Conservation (phyloP, 2,113 vertebrate species). For the Callipepla squamata region DNA sequence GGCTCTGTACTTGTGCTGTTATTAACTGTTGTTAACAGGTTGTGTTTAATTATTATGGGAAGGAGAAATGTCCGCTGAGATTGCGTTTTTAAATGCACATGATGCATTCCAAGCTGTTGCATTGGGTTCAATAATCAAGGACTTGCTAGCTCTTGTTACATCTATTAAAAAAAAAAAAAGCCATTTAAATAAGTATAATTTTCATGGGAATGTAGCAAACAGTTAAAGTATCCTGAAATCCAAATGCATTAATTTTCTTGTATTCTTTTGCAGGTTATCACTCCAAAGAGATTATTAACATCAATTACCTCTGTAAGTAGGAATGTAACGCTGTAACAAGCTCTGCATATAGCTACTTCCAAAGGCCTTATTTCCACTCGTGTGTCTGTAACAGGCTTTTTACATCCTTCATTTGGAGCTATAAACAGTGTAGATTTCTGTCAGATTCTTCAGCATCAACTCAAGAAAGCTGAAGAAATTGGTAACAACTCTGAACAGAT, state of each 20-base stretch:
- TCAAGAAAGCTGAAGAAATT: neutral
- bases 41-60: neutral
- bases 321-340: neutral
- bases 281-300: conserved; percentile 93
- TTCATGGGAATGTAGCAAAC: neutral
- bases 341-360: neutral
- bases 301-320: conserved; percentile 89
- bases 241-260: neutral
- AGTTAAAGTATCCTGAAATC: neutral
- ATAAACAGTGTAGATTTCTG: neutral
- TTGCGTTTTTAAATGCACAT: neutral
- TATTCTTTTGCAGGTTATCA: conserved; percentile 84
- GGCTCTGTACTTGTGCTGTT: neutral
- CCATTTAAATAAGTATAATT: neutral
- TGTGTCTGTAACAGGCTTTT: neutral
- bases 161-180: no score
- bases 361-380: neutral
- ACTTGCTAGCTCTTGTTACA: neutral
- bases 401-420: neutral
- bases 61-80: neutral
- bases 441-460: neutral
- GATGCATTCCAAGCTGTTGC: neutral
- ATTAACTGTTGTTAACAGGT: neutral
- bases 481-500: neutral
- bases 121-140: neutral